A percentile compares a stretch with the other conserved stretches of the same genome.
phyloP scores from a whole-genome alignment of 2,888 invertebrate species.

The Scaptomyza caliginosa region DNA sequence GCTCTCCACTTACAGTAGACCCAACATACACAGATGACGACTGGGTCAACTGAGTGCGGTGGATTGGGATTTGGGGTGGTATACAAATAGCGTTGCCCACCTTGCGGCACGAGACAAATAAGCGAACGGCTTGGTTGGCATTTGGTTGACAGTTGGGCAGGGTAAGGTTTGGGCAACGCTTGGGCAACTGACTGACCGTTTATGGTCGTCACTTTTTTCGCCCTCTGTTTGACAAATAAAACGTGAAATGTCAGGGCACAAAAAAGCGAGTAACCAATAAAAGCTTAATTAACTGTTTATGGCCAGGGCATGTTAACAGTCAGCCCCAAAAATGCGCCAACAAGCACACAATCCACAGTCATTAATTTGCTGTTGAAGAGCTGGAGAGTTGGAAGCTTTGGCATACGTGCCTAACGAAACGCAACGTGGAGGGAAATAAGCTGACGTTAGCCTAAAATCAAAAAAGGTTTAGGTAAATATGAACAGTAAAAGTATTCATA shows the following conservation, averaged over 20 bases:
- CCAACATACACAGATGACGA: constrained; percentile 2
- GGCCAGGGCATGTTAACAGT: constrained; percentile 71
- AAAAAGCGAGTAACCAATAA: constrained; percentile 74
- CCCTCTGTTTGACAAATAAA: constrained; percentile 74
- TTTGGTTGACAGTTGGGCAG: constrained; percentile 13
- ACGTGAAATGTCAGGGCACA: constrained; percentile 71
- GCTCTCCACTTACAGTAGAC: constrained; percentile 1
- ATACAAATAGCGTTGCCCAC: constrained; percentile 50
- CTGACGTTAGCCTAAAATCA: constrained; percentile 11
- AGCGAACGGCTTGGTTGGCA: constrained; percentile 43
- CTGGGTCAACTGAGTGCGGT: background rate
- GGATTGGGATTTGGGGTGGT: constrained; percentile 1
- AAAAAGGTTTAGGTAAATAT: constrained; percentile 13
- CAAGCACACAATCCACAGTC: constrained; percentile 36
- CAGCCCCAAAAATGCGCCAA: constrained; percentile 27
- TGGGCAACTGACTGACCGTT: constrained; percentile 47
- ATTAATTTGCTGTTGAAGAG: constrained; percentile 60
- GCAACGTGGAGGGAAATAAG: constrained; percentile 3
- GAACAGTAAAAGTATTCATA: constrained; percentile 12
- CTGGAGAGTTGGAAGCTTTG: constrained; percentile 14
- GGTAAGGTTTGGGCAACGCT: background rate
- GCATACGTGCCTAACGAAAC: constrained; percentile 6
- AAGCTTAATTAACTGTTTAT: constrained; percentile 79
- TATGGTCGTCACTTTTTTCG: constrained; percentile 74
- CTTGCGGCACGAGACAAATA: constrained; percentile 55